Percentiles rank a stretch among this genome's conserved stretches.
phyloP scores from a whole-genome alignment of 2,113 vertebrate species.

The Synchiropus splendidus region DNA sequence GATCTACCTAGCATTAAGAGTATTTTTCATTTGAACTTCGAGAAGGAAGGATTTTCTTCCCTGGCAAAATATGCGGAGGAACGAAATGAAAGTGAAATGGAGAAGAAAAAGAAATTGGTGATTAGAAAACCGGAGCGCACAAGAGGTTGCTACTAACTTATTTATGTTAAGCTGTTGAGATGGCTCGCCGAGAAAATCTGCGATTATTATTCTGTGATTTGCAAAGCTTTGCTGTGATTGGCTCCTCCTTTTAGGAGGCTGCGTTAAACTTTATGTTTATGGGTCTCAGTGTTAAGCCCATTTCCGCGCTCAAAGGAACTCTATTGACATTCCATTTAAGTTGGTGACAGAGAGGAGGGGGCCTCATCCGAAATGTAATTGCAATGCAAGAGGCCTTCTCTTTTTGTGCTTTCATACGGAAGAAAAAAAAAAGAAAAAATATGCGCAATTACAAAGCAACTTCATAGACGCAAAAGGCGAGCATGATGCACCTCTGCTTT shows the following conservation, averaged over 20 bases:
- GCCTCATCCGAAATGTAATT: constrained; percentile 51
- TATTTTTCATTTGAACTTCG: no score
- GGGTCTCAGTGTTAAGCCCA: constrained; percentile 52
- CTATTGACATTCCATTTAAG: constrained; percentile 62
- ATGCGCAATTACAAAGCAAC: constrained; percentile 56
- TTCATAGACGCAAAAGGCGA: constrained; percentile 39
- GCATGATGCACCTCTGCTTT: constrained; percentile 49
- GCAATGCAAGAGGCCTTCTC: constrained; percentile 25
- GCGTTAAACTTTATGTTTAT: constrained; percentile 61
- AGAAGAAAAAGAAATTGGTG: constrained; percentile 14
- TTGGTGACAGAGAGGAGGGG: constrained; percentile 44
- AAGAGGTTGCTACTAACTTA: constrained; percentile 34
- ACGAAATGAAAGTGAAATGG: constrained; percentile 6
- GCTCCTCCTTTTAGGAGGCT: constrained; percentile 35
- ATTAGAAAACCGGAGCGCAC: constrained; percentile 30
- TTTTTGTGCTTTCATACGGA: no score
- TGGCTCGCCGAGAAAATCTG: constrained; percentile 41
- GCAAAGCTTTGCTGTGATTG: constrained; percentile 35
- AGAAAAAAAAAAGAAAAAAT: constrained; percentile 37
- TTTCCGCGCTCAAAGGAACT: constrained; percentile 52
- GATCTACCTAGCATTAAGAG: no score
- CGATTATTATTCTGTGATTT: constrained; percentile 54
- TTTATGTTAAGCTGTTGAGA: constrained; percentile 51
- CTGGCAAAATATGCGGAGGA: neutral
- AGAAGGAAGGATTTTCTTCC: no score